Base-by-base conservation (phyloP, 1,140 invertebrate species). In the Heliconius eleuchia region DNA sequence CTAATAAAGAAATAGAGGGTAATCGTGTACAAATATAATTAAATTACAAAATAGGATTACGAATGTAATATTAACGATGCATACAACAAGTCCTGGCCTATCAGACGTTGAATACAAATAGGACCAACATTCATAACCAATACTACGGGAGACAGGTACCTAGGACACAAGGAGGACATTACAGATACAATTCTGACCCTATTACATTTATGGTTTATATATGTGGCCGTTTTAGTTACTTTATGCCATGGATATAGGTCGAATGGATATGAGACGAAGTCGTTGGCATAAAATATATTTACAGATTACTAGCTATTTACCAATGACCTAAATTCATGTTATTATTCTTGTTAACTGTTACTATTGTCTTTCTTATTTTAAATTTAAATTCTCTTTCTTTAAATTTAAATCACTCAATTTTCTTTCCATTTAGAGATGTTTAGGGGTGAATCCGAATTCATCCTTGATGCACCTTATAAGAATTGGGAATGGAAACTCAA, bases 181-280 rank as follows among this genome's bases (percentile, higher is more conserved):
- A 87, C 77, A 23, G 84, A 89, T 90, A 86, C 87, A 77, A 85
- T 84, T 84, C 78, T 80, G 87, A 87, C 87, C 87, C 79, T 55
- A 76, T 89, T 91, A 85, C 89, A 79, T 79, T 74, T 60, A 50
- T 70, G 30, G 23, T 30, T 13, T 13, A 16, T 30, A 27, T 66
- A 66, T 27, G 23, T 66, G 11, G 60, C 0, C 27, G 1, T 23
- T 30, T 66, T 30, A 66, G 60, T 30, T 27, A 30, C 27, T 11
- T 66, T 30, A 66, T 23, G n/a, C 3, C 13, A 66, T 66, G 60
- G 60, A 66, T 66, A 6, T 30, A 16, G 60, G 60, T 66, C 60
- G 60, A 66, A 27, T 66, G 23, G n/a, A 60, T 16, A 27, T 19
- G 11, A 8, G 60, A 4, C 42, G 16, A 46, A 46, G 13, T 46